Percentiles rank a stretch among this genome's conserved stretches.
Conservation (phyloP, 2,888 invertebrate species). For the Allolobophora icterica region DNA sequence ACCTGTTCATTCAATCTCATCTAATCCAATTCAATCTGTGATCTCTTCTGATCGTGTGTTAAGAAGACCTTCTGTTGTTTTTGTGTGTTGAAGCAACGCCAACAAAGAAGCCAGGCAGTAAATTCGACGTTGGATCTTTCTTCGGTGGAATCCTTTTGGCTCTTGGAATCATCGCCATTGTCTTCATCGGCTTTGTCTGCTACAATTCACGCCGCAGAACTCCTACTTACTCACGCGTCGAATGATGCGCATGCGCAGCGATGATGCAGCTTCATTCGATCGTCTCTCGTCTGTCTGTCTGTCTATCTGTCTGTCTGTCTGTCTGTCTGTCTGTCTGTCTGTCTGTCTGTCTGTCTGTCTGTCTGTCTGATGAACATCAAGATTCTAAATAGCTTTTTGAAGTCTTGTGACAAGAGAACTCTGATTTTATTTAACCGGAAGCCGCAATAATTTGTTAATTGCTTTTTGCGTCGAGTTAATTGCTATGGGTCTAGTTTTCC, state of each 20-base stretch:
- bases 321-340: neutral
- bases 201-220: neutral
- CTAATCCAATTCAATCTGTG: too few relatives aligned
- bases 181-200: neutral
- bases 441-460: too few relatives aligned
- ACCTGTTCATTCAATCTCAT: too few relatives aligned
- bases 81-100: neutral
- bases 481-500: too few relatives aligned
- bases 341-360: too few relatives aligned
- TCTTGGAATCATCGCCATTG: neutral
- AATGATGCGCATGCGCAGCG: neutral
- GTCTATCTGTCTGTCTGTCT: neutral
- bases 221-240: neutral
- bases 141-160: neutral
- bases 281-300: neutral
- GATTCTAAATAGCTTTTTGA: too few relatives aligned
- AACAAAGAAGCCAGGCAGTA: neutral
- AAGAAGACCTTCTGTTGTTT: neutral
- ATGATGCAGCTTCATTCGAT: too few relatives aligned
- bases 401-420: too few relatives aligned
- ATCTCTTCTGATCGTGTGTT: too few relatives aligned
- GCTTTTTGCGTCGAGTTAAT: too few relatives aligned
- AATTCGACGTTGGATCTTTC: neutral
- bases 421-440: too few relatives aligned
- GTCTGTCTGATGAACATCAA: too few relatives aligned